Percentiles rank a stretch among this genome's conserved stretches.
Evolutionary conservation across 2,113 vertebrate species (phyloP).

Genomic region (Triplophysa rosa): DNA sequence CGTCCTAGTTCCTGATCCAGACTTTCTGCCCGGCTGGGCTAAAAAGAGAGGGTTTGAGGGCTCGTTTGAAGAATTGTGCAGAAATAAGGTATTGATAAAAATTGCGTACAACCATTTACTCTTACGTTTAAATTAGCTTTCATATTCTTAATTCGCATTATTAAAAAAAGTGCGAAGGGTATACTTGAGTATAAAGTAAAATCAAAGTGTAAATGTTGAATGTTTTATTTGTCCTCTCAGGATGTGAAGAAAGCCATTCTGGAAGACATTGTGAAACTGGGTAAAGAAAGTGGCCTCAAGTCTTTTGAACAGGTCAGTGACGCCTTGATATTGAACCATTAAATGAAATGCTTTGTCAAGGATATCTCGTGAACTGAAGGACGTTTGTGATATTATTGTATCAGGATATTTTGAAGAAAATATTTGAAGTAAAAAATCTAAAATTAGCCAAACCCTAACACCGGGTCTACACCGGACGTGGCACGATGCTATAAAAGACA

Average conservation of each 20-base stretch:
- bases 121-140: no score
- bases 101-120: background rate
- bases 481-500: no score
- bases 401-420: no score
- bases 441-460: no score
- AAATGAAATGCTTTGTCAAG: no score
- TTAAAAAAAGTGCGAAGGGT: no score
- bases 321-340: background rate
- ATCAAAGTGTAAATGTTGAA: background rate
- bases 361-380: no score
- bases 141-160: no score
- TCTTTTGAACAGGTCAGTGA: slow-evolving; percentile 91
- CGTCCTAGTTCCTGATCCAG: slow-evolving; percentile 87
- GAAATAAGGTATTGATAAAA: slow-evolving; percentile 77
- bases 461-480: no score
- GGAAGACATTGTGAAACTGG: slow-evolving; percentile 84
- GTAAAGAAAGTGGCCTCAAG: slow-evolving; percentile 90
- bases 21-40: slow-evolving; percentile 81
- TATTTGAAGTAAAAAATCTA: no score
- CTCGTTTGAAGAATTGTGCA: slow-evolving; percentile 85
- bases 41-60: slow-evolving; percentile 82
- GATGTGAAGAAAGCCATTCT: slow-evolving; percentile 84
- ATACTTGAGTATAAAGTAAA: background rate
- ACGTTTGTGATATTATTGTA: no score
- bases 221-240: slow-evolving; percentile 63